A percentile compares a stretch with the other conserved stretches of the same genome.
phyloP scores from a whole-genome alignment of 1,140 invertebrate species.

The Bombus vancouverensis region DNA sequence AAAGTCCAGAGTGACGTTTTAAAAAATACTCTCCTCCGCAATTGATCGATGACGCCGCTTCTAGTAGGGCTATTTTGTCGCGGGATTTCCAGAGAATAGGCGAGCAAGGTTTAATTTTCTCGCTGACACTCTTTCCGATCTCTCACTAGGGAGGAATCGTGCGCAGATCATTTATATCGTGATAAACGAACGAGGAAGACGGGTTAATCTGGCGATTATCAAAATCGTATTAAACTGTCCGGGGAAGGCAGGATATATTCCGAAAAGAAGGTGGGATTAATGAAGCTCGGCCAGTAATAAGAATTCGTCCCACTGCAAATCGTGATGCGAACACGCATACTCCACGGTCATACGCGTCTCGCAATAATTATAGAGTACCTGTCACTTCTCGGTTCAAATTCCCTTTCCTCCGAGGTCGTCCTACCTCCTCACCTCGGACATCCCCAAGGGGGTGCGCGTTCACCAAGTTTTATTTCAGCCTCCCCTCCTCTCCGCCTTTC shows the following conservation, averaged over 20 bases:
- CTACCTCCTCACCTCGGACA: constrained; percentile 38
- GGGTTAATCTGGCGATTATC: constrained; percentile 43
- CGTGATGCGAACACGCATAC: constrained; percentile 34
- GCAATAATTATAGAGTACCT: constrained; percentile 67
- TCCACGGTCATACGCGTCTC: constrained; percentile 58
- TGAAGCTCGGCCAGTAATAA: constrained; percentile 44
- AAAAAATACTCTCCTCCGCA: not conserved
- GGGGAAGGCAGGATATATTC: not conserved
- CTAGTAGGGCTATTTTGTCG: not conserved
- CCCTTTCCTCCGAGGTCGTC: constrained; percentile 9
- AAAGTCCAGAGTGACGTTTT: not conserved
- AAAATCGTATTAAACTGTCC: constrained; percentile 31
- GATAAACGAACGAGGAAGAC: constrained; percentile 13
- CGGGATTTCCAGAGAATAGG: not conserved
- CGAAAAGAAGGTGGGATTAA: constrained; percentile 41
- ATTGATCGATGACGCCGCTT: not conserved
- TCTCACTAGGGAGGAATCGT: not conserved
- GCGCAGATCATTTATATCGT: not conserved
- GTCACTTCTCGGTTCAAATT: constrained; percentile 43
- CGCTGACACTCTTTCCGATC: not conserved
- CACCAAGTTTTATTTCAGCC: constrained; percentile 56
- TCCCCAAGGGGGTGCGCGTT: constrained; percentile 52
- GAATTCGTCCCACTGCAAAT: constrained; percentile 51
- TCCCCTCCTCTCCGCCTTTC: constrained; percentile 28
- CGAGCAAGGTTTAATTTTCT: not conserved